These are phyloP conservation scores for Fringilla coelebs DNA, from an alignment of 2,797 vertebrate genomes.

Conservation along the genomic window DNA sequence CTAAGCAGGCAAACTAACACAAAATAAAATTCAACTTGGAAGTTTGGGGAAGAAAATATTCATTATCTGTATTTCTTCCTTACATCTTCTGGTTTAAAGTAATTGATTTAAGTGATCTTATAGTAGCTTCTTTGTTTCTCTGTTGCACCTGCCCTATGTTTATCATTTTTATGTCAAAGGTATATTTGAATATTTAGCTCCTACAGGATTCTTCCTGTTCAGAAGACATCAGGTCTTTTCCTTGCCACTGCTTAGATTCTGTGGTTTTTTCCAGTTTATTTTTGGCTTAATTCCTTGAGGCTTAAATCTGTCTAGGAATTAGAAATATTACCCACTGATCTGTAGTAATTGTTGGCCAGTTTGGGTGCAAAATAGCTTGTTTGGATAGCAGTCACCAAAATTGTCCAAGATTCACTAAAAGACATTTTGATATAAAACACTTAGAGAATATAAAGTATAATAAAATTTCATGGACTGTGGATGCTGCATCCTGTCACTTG, in stretches of 20 bases:
- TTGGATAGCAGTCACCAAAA: background rate
- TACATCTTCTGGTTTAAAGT: background rate
- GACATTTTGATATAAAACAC: background rate
- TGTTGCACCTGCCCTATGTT: background rate
- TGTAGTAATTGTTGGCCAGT: background rate
- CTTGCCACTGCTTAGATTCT: background rate
- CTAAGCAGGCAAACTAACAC: background rate
- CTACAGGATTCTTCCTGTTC: background rate
- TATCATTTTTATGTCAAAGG: background rate
- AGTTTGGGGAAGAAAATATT: background rate
- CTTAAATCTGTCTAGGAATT: background rate
- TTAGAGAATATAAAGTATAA: background rate
- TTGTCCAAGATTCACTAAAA: background rate
- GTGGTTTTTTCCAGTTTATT: background rate
- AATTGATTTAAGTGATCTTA: background rate
- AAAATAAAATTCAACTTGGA: background rate
- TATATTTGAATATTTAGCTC: background rate
- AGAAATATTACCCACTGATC: background rate
- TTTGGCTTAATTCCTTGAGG: background rate
- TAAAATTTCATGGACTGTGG: background rate
- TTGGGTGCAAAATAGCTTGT: background rate
- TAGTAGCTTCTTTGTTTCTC: background rate
- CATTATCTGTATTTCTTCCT: background rate
- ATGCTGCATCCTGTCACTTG: background rate
- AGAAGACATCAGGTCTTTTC: background rate